Evolutionary conservation across 1,140 invertebrate genomes (phyloP), one percentile per base, ranked within the genome.

Genomic region (Drosophila teissieri): DNA sequence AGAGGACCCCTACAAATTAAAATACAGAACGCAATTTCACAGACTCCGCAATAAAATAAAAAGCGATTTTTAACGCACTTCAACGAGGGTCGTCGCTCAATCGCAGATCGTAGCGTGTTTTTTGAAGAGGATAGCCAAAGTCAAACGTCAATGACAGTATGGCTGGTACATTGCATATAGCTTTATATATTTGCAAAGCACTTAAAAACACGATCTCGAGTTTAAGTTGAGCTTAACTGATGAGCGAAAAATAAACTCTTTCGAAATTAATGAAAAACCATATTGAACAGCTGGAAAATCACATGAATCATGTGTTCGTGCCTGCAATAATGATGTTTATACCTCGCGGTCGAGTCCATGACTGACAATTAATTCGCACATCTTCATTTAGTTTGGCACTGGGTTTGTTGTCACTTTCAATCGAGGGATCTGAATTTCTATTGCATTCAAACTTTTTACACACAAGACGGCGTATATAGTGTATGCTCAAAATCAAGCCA

Each of bases 331-430:
- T 72, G 40, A 31, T 79, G 17, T 34, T 67, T 64, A 27, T 91
- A 91, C 90, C 90, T 91, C 80, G 64, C 76, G 90, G 56, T 82
- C 82, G 54, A 90, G 73, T 53, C 78, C 72, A 76, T 84, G 90
- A 78, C 84, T 91, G 76, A 91, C 72, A 40, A 90, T 75, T 64
- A 91, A 70, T 84, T 91, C 90, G 74, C 90, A 91, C 90, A 91
- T 91, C 61, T 76, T 80, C 67, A 70, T 76, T 34, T 78, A 51
- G 22, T 42, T 36, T 19, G 14, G 36, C 52, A 22, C n/a, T 56
- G 12, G 11, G 3, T 8, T 37, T 42, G 19, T 63, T 64, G 5
- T 37, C 31, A 69, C 52, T 73, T 73, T 63, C 42, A 62, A 15
- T 64, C 31, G 64, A 51, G 24, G 34, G 39, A 27, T 48, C 17